These are phyloP conservation scores for Drosophila formosana DNA, from an alignment of 2,888 invertebrate species.

Conservation along the genomic window DNA sequence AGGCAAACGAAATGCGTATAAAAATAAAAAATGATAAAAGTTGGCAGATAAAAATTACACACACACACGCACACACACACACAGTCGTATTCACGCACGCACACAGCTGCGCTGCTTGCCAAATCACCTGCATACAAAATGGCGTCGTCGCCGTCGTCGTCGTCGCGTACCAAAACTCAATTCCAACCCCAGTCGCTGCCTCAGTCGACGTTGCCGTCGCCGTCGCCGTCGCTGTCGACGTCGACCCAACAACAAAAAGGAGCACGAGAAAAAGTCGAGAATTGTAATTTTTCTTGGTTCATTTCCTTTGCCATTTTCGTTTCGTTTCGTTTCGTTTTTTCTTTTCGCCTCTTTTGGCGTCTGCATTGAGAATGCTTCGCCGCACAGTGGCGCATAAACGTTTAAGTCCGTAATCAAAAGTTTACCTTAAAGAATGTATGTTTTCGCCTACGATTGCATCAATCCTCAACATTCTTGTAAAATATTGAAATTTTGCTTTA, in stretches of 20 bases:
- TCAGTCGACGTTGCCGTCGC: not conserved
- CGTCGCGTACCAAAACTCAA: conserved; percentile 68
- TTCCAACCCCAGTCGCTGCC: conserved; percentile 58
- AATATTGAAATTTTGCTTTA: too few species aligned
- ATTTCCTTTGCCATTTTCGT: conserved; percentile 77
- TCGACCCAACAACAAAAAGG: conserved; percentile 15
- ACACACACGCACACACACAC: conserved; percentile 37
- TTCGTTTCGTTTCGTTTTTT: conserved; percentile 55
- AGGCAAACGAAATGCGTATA: conserved; percentile 71
- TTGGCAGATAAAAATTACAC: conserved; percentile 81
- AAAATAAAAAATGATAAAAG: conserved; percentile 82
- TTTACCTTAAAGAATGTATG: not conserved
- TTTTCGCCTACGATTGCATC: too few species aligned
- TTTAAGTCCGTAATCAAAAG: not conserved
- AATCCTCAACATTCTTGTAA: too few species aligned
- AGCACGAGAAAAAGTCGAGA: conserved; percentile 54
- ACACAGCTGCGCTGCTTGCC: conserved; percentile 49
- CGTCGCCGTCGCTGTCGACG: conserved; percentile 7
- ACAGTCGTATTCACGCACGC: conserved; percentile 28
- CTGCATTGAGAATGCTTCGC: conserved; percentile 54
- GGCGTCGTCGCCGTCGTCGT: conserved; percentile 48
- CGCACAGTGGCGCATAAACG: conserved; percentile 52
- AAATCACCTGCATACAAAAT: conserved; percentile 78
- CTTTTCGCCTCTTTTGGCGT: conserved; percentile 44
- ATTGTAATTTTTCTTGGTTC: conserved; percentile 82